A percentile compares a stretch with the other conserved stretches of the same genome.
These are phyloP conservation scores for Bungarus multicinctus DNA, from an alignment of 2,113 vertebrate species.

Conservation along the genomic window DNA sequence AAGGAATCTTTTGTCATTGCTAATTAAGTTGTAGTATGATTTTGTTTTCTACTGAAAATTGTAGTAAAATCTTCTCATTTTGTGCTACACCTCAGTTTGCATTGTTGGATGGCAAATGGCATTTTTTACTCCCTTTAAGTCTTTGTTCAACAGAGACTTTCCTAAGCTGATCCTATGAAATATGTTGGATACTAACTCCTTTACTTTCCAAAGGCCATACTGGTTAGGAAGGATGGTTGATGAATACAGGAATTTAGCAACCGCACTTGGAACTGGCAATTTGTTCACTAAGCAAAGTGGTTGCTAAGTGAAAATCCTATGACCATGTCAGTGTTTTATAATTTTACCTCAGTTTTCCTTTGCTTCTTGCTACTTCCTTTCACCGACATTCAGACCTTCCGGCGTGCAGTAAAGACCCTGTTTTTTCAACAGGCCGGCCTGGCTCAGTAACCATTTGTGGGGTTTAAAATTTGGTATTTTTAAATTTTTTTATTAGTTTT, in stretches of 20 bases:
- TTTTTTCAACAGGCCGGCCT: no score
- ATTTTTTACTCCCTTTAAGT: background rate
- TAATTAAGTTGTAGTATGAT: background rate
- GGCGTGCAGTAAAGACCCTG: no score
- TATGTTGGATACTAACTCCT: background rate
- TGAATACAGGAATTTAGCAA: background rate
- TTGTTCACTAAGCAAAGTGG: background rate
- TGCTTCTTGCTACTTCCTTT: background rate
- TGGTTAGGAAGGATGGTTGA: background rate
- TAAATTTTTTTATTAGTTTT: no score
- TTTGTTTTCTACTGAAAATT: background rate
- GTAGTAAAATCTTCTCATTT: background rate
- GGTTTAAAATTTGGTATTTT: no score
- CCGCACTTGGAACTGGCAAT: background rate
- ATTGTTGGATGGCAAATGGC: background rate
- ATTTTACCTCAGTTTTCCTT: background rate
- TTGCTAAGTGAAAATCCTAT: background rate
- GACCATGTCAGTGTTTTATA: background rate
- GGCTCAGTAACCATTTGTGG: no score
- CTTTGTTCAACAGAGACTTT: background rate
- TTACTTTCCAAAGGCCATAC: background rate
- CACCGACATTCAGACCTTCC: no score
- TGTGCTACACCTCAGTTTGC: background rate
- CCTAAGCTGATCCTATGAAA: background rate
- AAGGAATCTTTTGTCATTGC: background rate